phyloP scores from a whole-genome alignment of 1,140 invertebrate genomes.

The Aethina tumida region DNA sequence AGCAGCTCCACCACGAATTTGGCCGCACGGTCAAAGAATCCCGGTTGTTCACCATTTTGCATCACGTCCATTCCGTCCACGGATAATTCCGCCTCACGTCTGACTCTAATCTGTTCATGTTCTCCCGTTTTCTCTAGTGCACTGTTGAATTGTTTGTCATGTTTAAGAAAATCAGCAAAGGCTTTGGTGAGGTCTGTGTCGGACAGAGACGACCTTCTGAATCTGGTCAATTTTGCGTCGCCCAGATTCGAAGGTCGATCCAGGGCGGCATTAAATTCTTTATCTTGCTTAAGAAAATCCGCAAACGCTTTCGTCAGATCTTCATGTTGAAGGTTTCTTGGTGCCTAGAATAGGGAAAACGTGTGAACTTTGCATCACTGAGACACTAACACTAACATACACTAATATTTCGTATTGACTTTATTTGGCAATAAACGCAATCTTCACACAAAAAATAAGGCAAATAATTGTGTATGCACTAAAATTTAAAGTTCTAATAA shows the following conservation, averaged over 20 bases:
- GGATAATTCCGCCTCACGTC: constrained; percentile 21
- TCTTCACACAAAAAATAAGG: constrained; percentile 9
- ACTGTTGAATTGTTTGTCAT: constrained; percentile 14
- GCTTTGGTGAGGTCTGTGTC: constrained; percentile 2
- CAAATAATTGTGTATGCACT: too few relatives aligned
- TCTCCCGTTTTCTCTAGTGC: constrained; percentile 9
- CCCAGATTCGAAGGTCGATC: constrained; percentile 11
- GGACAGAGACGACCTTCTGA: background rate
- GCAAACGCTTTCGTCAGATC: constrained; percentile 23
- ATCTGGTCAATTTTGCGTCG: too few relatives aligned
- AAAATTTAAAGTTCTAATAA: too few relatives aligned
- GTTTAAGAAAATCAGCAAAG: constrained; percentile 16
- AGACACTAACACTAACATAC: too few relatives aligned
- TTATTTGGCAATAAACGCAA: background rate
- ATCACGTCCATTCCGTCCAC: constrained; percentile 14
- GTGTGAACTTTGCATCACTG: too few relatives aligned
- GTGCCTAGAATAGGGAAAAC: constrained; percentile 12
- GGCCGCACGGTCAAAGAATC: constrained; percentile 34
- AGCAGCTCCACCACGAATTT: constrained; percentile 34
- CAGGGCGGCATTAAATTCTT: constrained; percentile 21
- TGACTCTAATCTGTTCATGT: constrained; percentile 12
- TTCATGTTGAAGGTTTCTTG: constrained; percentile 13
- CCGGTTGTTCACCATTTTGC: constrained; percentile 18
- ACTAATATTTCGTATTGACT: too few relatives aligned
- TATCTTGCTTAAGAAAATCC: constrained; percentile 28